Evolutionary conservation across 2,888 invertebrate species (phyloP).

Genomic region (Patella caerulea): DNA sequence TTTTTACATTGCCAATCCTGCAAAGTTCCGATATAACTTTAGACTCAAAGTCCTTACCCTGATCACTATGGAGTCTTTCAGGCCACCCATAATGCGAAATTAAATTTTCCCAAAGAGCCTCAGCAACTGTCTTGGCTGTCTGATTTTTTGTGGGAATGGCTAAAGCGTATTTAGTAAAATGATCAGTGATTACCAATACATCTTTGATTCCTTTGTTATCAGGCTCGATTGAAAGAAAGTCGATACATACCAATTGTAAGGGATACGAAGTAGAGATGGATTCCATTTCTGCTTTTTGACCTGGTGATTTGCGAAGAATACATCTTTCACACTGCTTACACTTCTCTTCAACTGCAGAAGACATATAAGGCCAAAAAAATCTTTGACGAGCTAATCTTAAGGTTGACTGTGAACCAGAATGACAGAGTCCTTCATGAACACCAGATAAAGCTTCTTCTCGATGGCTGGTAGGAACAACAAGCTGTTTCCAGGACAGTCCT

Average conservation of each 20-base stretch:
- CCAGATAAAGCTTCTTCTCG: not conserved
- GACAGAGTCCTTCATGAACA: conserved; percentile 1
- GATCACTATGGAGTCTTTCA: conserved; percentile 31
- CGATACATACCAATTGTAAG: conserved; percentile 41
- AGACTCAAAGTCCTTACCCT: conserved; percentile 35
- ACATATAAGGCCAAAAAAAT: conserved; percentile 43
- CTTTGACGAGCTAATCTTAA: conserved; percentile 17
- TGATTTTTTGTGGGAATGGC: conserved; percentile 20
- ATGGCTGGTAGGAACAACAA: not conserved
- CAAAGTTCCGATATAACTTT: conserved; percentile 32
- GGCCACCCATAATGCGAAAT: conserved; percentile 33
- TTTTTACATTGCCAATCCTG: conserved; percentile 25
- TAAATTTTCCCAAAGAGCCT: conserved; percentile 30
- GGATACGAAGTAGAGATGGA: conserved; percentile 35
- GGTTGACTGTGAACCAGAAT: not conserved
- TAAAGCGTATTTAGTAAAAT: conserved; percentile 19
- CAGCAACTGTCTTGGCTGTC: conserved; percentile 31
- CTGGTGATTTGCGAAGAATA: conserved; percentile 26
- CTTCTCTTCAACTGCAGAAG: conserved; percentile 30
- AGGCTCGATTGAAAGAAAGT: conserved; percentile 41
- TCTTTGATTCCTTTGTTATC: conserved; percentile 18
- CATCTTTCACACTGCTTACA: conserved; percentile 40
- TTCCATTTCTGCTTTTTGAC: conserved; percentile 5
- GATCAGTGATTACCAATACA: conserved; percentile 27
- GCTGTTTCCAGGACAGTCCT: not conserved